Evolutionary conservation across 2,797 vertebrate species (phyloP), one percentile per base, ranked within the genome.

Genomic region (Dallia pectoralis): DNA sequence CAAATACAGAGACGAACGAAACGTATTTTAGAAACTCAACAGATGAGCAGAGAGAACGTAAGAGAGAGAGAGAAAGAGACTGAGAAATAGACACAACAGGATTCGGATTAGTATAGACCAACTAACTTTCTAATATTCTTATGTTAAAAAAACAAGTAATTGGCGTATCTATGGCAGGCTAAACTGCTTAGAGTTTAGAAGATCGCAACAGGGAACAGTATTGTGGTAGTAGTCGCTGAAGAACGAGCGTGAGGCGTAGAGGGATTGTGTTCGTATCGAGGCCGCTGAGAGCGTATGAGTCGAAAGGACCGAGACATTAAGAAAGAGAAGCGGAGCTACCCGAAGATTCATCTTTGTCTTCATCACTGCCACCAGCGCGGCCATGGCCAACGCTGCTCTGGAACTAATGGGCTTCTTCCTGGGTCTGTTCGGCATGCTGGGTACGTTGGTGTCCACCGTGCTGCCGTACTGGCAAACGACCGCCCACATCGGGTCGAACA

Each of bases 401-500:
- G 96, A 99, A 89, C 91, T 99, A 81, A 89, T 96, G 89, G 97
- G 96, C 63, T 97, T 97, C 49, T 74, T 95, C 66, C 32, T 97
- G 83, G 96, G 93, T 40, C 88, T 98, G 56, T 74, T 98, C 69
- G 97, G 97, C 19, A 86, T 95, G 81, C 73, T 97, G 69, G 96
- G 96, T 1, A 96, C 94, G 0, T 74, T 97, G 82, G 91, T 94
- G 0, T 82, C 95, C 87, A 99, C 95, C 0, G 85, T 98, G 53
- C 91, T 99, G 8, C 97, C 97, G 0, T 93, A 87, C 84, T 99
- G 97, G 97, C 91, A 92, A 86, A 93, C 82, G 12, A 95, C 95
- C 0, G 94, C 97, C 51, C 95, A 97, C 79, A 87, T 98, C 0
- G 97, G 97, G 48, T 89, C 96, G 81, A 99, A 97, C 87, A 98